Evolutionary conservation across 2,113 vertebrate genomes (phyloP).

Genomic region (Trematomus loennbergii): DNA sequence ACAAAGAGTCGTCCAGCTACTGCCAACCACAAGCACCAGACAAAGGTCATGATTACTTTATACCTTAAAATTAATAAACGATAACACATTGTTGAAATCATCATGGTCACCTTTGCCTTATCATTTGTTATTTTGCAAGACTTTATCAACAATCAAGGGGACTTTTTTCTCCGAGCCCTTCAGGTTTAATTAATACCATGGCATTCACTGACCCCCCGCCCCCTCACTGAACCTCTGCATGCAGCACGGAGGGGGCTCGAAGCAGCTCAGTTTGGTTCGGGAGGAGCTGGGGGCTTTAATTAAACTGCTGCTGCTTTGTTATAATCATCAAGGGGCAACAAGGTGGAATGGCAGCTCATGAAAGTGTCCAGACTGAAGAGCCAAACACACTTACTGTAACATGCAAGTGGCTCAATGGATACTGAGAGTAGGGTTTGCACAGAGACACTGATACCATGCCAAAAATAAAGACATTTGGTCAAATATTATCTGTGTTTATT

Average conservation of each 20-base stretch:
- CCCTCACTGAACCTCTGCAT: neutral
- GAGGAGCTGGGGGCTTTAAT: conserved; percentile 23
- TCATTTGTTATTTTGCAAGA: neutral
- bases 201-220: neutral
- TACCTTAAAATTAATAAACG: neutral
- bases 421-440: neutral
- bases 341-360: conserved; percentile 24
- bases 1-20: neutral
- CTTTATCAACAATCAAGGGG: conserved; percentile 15
- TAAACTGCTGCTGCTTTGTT: conserved; percentile 6
- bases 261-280: conserved; percentile 9
- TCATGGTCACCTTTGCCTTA: neutral
- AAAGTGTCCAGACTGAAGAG: conserved; percentile 4
- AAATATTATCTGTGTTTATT: too few relatives aligned
- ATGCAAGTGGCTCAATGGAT: neutral
- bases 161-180: neutral
- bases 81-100: neutral
- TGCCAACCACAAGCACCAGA: neutral
- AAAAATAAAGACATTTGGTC: too few relatives aligned
- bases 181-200: conserved; percentile 16
- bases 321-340: conserved; percentile 16
- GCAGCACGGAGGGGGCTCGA: neutral
- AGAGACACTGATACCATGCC: neutral
- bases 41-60: neutral
- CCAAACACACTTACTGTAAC: neutral